Evolutionary conservation across 2,113 vertebrate species (phyloP), one percentile per base, ranked within the genome.

Genomic region (Xiphophorus couchianus): DNA sequence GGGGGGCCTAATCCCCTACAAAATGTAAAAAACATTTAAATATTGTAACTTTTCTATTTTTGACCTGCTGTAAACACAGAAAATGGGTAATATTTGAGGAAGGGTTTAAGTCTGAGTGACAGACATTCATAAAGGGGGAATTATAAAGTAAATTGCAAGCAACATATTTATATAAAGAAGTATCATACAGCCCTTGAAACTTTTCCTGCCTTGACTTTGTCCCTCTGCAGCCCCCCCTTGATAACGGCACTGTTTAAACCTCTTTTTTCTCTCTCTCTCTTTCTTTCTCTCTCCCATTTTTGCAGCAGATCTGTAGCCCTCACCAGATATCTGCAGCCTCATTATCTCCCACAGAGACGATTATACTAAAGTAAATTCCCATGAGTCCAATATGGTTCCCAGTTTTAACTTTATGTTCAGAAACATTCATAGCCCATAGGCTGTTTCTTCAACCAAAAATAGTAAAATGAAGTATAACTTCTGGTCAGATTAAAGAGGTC

Each of bases 241-340:
- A 7, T 58, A 19, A 25, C 0, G 51, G 22, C 51, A 58, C 22
- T 58, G 27, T 51, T 44, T 12, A 4, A n/a, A 28, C 3, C 27
- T 48, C 27, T 7, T 4, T 10, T 31, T 25, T 30, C 3, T 5
- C 28, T 63, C 28, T 62, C 27, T 42, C 27, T 31, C 7, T 22
- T 3, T 2, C 27, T 30, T 1, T 5, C 28, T 63, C 61, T 62
- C 27, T 42, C 27, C 30, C 35, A 33, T 54, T 48, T 33, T 64
- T 48, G 39, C 69, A 71, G 67, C 73, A 64, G 73, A 71, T 84
- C 76, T 69, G 54, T 74, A 74, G 66, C 33, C 58, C 84, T 81
- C 81, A 67, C 65, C 61, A 71, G 80, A 84, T n/a, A 74, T 80
- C 90, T 82, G 87, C 88, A 90, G 84, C 70, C 69, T 85, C 88